Percentiles rank a stretch among this genome's conserved stretches.
phyloP scores from a whole-genome alignment of 2,797 vertebrate species.

The Girardinus metallicus region DNA sequence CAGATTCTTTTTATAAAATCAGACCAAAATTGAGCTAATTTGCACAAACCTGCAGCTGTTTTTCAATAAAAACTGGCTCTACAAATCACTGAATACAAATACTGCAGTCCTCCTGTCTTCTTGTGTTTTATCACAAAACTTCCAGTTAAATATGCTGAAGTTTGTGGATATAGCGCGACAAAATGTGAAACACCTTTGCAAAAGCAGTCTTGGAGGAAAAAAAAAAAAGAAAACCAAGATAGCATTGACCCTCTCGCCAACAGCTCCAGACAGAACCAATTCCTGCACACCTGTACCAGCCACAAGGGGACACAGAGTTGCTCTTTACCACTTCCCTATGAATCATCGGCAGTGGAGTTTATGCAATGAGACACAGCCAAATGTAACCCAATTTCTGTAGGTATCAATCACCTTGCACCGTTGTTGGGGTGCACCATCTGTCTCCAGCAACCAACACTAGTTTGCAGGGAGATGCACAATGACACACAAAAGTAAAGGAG shows the following conservation, averaged over 20 bases:
- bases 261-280: conserved; percentile 56
- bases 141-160: not conserved
- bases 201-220: not conserved
- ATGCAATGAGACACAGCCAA: conserved; percentile 75
- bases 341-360: conserved; percentile 77
- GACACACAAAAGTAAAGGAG: conserved; percentile 22
- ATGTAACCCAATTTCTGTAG: conserved; percentile 84
- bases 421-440: conserved; percentile 78
- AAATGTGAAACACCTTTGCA: not conserved
- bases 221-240: conserved; percentile 28
- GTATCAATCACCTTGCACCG: conserved; percentile 79
- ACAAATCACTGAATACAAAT: not conserved
- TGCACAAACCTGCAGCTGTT: not conserved
- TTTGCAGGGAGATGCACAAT: conserved; percentile 59
- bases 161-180: not conserved
- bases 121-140: not conserved
- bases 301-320: conserved; percentile 62
- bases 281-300: conserved; percentile 72
- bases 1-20: not conserved
- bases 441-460: conserved; percentile 65
- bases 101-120: not conserved
- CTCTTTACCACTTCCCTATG: conserved; percentile 76
- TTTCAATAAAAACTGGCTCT: not conserved
- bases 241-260: conserved; percentile 44
- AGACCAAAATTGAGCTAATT: not conserved